Base-by-base conservation (phyloP, 2,113 vertebrate species). In the Lampris megalopsis region DNA sequence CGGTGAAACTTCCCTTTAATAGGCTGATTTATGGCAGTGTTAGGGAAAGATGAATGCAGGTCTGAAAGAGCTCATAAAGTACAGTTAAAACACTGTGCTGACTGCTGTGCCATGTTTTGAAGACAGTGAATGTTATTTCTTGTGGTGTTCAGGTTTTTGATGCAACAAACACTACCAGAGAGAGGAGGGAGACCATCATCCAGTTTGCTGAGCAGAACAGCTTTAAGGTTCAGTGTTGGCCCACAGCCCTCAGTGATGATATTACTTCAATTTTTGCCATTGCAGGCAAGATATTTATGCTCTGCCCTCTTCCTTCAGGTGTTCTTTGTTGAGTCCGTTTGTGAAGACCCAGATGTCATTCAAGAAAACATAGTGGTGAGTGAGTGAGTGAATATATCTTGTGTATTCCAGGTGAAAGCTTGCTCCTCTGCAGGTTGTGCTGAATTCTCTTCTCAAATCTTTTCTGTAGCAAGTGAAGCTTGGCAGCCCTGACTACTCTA, bases 281-380 rank as follows among this genome's bases (percentile, higher is more conserved):
- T 13, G 56, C 10, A 7, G 65, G 8, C 40, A 24, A 56, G 45
- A 40, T 24, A 3, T 50, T 10, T 53, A 43, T 4, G 6, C 8
- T 43, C 2, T 43, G 37, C 53, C 48, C 38, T 63, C 9, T 10
- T 38, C 9, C 47, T 68, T 45, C 82, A 99, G 98, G 98, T 96
- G 2, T 99, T 99, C 85, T 99, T 99, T 71, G 98, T 99, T 0
- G 98, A 99, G 90, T 99, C 98, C 24, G 95, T 99, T 3, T 99
- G 98, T 11, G 97, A 99, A 49, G 97, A 99, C 88, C 97, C 97
- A 24, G 96, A 97, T 45, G 97, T 99, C 86, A 98, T 99, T 80
- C 95, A 96, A 70, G 96, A 97, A 76, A 99, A 99, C 89, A 98
- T 99, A 35, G 96, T 99, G 93, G 98, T 98, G 84, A 95, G 97